A percentile compares a stretch with the other conserved stretches of the same genome.
Conservation (phyloP, 2,888 invertebrate species). For the Gasteruption jaculator region DNA sequence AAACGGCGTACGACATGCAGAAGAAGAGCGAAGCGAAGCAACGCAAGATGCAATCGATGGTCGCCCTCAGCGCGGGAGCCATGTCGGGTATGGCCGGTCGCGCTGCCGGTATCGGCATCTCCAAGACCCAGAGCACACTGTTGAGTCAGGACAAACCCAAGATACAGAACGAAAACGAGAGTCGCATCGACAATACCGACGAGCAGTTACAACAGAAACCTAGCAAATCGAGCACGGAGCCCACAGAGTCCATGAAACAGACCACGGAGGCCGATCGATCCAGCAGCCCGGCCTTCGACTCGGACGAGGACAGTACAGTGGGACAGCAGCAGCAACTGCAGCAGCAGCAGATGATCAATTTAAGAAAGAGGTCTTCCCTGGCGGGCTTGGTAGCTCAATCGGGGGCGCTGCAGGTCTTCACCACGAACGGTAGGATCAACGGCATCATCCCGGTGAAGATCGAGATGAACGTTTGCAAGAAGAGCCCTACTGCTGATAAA, state of each 20-base stretch:
- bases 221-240: conserved; percentile 37
- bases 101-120: conserved; percentile 80
- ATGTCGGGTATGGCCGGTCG: conserved; percentile 88
- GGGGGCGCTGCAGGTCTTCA: conserved; percentile 54
- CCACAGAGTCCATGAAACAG: conserved; percentile 64
- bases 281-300: conserved; percentile 91
- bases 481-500: conserved; percentile 42
- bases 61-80: conserved; percentile 82
- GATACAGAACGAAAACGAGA: conserved; percentile 42
- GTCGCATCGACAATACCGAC: conserved; percentile 57
- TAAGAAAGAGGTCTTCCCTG: conserved; percentile 63
- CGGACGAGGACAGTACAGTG: conserved; percentile 82
- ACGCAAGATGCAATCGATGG: conserved; percentile 92
- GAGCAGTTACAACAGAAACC: conserved; percentile 52
- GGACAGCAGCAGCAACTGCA: conserved; percentile 36
- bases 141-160: conserved; percentile 70
- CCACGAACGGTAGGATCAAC: conserved; percentile 40
- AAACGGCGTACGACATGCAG: conserved; percentile 96
- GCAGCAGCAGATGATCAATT: conserved; percentile 40
- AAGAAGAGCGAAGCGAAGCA: conserved; percentile 95
- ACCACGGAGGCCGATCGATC: conserved; percentile 77
- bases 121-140: conserved; percentile 65
- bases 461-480: conserved; percentile 30
- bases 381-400: conserved; percentile 68
- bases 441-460: conserved; percentile 37